These are phyloP conservation scores for Sebastes schlegelii DNA, from an alignment of 2,113 vertebrate genomes.

Conservation along the genomic window DNA sequence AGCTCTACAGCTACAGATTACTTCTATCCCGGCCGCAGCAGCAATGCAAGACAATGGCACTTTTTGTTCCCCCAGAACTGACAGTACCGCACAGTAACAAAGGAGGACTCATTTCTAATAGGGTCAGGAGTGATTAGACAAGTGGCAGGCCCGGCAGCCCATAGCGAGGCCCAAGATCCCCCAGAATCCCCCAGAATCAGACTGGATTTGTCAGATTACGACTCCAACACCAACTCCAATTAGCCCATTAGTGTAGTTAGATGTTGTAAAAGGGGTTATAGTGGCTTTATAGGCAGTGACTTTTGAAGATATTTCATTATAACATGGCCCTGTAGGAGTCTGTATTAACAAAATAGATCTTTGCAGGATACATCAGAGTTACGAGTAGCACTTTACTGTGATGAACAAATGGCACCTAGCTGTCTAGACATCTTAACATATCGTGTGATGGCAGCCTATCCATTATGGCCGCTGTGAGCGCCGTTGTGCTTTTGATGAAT, in stretches of 20 bases:
- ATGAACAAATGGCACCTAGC: conserved; percentile 39
- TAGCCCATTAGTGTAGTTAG: conserved; percentile 47
- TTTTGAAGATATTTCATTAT: conserved; percentile 25
- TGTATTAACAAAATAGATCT: not conserved
- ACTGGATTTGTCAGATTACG: conserved; percentile 69
- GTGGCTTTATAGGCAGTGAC: not conserved
- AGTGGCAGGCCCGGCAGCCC: conserved; percentile 49
- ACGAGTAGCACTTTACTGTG: not conserved
- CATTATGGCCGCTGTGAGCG: conserved; percentile 22
- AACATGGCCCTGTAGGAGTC: conserved; percentile 1
- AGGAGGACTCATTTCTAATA: conserved; percentile 75
- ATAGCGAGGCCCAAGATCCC: conserved; percentile 56
- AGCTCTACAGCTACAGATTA: conserved; percentile 75
- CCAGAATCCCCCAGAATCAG: conserved; percentile 63
- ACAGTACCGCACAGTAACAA: conserved; percentile 76
- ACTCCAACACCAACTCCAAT: conserved; percentile 53
- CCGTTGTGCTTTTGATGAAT: conserved; percentile 53
- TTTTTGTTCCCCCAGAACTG: conserved; percentile 77
- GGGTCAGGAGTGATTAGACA: conserved; percentile 79
- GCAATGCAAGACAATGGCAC: conserved; percentile 77
- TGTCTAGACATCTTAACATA: conserved; percentile 56
- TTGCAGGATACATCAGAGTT: conserved; percentile 3
- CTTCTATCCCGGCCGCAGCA: conserved; percentile 57
- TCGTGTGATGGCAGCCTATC: conserved; percentile 30
- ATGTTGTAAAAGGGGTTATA: conserved; percentile 26